phyloP scores from a whole-genome alignment of 1,140 invertebrate species.

The Tetragonula clypearis region DNA sequence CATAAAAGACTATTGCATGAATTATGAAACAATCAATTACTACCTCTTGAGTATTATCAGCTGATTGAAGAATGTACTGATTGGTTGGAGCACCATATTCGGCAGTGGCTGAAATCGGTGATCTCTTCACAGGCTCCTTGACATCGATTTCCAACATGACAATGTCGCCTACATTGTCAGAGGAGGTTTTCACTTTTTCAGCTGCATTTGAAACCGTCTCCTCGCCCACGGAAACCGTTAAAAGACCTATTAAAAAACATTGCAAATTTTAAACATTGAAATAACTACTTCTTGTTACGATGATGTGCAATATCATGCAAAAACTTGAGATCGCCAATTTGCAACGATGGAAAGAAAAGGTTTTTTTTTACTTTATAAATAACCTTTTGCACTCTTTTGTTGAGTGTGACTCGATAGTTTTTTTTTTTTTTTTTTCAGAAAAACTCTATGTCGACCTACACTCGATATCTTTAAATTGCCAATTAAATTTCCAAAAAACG shows the following conservation, averaged over 20 bases:
- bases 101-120: slow-evolving; percentile 73
- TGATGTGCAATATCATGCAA: background rate
- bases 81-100: slow-evolving; percentile 75
- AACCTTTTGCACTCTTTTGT: no score
- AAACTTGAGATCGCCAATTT: background rate
- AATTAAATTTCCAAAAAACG: no score
- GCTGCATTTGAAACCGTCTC: slow-evolving; percentile 67
- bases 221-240: slow-evolving; percentile 74
- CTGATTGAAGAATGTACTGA: slow-evolving; percentile 78
- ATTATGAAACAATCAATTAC: background rate
- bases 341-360: background rate
- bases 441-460: no score
- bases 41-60: slow-evolving; percentile 79
- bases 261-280: background rate
- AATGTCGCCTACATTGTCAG: slow-evolving; percentile 72
- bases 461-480: no score
- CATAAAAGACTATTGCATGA: background rate
- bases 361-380: background rate
- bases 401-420: no score
- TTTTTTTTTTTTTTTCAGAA: no score
- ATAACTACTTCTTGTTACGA: background rate
- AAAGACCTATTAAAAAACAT: slow-evolving; percentile 67
- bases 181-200: slow-evolving; percentile 60
- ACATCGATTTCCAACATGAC: slow-evolving; percentile 78
- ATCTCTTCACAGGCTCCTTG: slow-evolving; percentile 78